Evolutionary conservation across 1,140 invertebrate genomes (phyloP), one percentile per base, ranked within the genome.

Genomic region (Pentalonia nigronervosa): DNA sequence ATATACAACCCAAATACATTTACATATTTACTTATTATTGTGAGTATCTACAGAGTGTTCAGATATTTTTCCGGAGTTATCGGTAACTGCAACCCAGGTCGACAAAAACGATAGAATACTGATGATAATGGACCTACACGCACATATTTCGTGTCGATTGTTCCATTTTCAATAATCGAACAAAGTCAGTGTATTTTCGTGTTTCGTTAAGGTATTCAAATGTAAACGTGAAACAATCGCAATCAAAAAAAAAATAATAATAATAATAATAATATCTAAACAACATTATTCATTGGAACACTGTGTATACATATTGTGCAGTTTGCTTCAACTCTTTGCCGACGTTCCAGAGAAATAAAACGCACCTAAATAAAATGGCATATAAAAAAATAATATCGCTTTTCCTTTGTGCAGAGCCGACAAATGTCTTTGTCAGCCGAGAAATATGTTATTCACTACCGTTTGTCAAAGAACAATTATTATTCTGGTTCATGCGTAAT

Each of bases 1-100:
- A 48, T 91, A 81, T 91, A 81, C 90, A 81, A 81, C 90, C 90
- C 67, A 81, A 91, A 81, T 91, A n/a, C 60, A 91, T 91, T 91
- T 91, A 34, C 90, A 91, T 91, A 91, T 91, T 91, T 91, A 34
- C 90, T 81, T 91, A 41, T 60, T 60, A 88, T 48, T n/a, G 30
- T 8, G 17, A 7, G 45, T 4, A 48, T 48, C 34, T 89, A 89
- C 87, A 89, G 87, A 36, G 87, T 89, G 87, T 56, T 88, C 25
- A 30, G 11, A 45, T 36, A 84, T 41, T 84, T 45, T 45, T 41
- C 21, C 2, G 2, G 3, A 41, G 21, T 45, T 41, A 41, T 41
- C 34, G 34, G 7, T 81, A 21, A 36, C 76, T 20, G 7, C 76
- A 21, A 6, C 14, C 7, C 36, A 20, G 6, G 17, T 81, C 8